Percentiles rank a stretch among this genome's conserved stretches.
phyloP scores from a whole-genome alignment of 2,113 vertebrate genomes.

The Perognathus longimembris region DNA sequence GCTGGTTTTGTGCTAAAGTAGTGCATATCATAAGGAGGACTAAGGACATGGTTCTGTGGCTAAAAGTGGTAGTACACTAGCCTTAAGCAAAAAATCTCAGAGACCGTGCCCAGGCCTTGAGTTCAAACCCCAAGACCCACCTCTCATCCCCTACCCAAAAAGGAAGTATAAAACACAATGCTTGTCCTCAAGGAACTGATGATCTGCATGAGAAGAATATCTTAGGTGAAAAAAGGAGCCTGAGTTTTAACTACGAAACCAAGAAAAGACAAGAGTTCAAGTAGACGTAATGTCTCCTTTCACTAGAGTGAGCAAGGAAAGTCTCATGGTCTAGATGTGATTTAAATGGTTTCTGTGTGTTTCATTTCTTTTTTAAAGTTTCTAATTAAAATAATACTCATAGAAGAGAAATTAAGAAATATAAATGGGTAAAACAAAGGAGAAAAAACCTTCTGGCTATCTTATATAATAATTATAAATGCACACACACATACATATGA shows the following conservation, averaged over 20 bases:
- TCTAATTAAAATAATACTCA: constrained; percentile 4
- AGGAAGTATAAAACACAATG: constrained; percentile 12
- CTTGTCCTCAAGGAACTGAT: background rate
- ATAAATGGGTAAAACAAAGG: background rate
- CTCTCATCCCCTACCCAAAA: too few species aligned
- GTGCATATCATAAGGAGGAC: background rate
- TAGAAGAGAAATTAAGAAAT: background rate
- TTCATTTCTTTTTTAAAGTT: background rate
- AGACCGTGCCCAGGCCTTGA: too few species aligned
- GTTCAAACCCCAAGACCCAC: too few species aligned
- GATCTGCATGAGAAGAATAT: constrained; percentile 6
- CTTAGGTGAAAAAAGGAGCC: background rate
- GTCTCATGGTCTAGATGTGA: background rate
- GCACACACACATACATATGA: background rate
- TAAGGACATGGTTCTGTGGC: background rate
- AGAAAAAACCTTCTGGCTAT: background rate
- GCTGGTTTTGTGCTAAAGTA: background rate
- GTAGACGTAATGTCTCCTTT: background rate
- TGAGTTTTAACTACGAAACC: background rate
- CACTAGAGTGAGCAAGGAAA: background rate
- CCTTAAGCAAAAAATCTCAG: too few species aligned
- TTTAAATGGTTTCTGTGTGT: background rate
- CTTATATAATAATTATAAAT: background rate
- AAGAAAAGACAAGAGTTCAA: constrained; percentile 11
- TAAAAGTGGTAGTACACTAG: too few species aligned